Conservation (phyloP, 1,140 invertebrate genomes). For the Penaeus vannamei region DNA sequence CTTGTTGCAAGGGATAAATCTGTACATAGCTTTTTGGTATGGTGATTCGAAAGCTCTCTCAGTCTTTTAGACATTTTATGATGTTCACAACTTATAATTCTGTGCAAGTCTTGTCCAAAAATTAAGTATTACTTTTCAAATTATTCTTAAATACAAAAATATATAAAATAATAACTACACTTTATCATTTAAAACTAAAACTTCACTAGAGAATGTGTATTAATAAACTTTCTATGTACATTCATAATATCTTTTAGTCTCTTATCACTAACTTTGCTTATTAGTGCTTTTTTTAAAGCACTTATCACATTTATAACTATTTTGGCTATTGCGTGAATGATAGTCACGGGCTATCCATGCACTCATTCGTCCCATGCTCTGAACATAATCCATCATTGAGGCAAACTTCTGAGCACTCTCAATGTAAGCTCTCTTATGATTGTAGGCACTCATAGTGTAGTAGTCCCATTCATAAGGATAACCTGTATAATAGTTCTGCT, state of each 20-base stretch:
- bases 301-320: not conserved
- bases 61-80: too few relatives aligned
- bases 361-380: conserved; percentile 55
- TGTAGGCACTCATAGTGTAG: not conserved
- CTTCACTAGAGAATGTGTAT: too few relatives aligned
- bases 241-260: not conserved
- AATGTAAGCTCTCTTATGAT: conserved; percentile 9
- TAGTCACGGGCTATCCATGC: conserved; percentile 46
- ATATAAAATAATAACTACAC: too few relatives aligned
- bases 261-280: not conserved
- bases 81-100: too few relatives aligned
- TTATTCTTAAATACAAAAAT: too few relatives aligned
- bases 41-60: too few relatives aligned
- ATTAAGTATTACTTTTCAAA: too few relatives aligned
- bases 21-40: too few relatives aligned
- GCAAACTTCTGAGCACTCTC: conserved; percentile 52
- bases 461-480: not conserved
- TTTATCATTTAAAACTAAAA: too few relatives aligned
- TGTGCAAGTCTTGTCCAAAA: too few relatives aligned
- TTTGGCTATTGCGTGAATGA: not conserved
- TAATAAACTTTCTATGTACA: too few relatives aligned
- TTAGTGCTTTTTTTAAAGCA: not conserved
- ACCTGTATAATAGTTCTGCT: not conserved
- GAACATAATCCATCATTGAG: conserved; percentile 61
- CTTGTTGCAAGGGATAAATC: not conserved